phyloP scores from a whole-genome alignment of 2,888 invertebrate genomes.

The Mimachlamys varia region DNA sequence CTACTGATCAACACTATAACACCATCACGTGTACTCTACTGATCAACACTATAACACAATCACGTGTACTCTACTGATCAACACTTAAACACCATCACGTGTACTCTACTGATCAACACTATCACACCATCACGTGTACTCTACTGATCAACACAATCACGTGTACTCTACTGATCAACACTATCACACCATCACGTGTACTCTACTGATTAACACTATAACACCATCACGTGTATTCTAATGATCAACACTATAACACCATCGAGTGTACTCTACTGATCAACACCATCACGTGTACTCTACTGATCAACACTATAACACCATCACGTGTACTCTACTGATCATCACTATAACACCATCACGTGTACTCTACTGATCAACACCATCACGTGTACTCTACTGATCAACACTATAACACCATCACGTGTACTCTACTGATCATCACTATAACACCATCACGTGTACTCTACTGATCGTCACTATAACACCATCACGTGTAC shows the following conservation, averaged over 20 bases:
- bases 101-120: no score
- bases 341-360: not conserved
- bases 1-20: no score
- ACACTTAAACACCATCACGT: no score
- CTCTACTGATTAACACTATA: not conserved
- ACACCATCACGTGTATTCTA: not conserved
- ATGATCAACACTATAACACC: not conserved
- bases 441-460: no score
- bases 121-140: no score
- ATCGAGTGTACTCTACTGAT: not conserved
- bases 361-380: constrained; percentile 8
- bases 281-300: not conserved
- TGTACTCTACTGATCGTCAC: not conserved
- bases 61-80: not conserved
- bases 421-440: not conserved
- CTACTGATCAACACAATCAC: no score
- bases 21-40: not conserved
- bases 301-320: not conserved
- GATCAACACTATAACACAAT: not conserved
- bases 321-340: not conserved
- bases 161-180: no score
- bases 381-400: not conserved
- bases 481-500: not conserved
- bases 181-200: no score
- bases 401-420: not conserved